These are phyloP conservation scores for Chaetophractus vellerosus DNA, from an alignment of 2,797 vertebrate species.

Conservation along the genomic window DNA sequence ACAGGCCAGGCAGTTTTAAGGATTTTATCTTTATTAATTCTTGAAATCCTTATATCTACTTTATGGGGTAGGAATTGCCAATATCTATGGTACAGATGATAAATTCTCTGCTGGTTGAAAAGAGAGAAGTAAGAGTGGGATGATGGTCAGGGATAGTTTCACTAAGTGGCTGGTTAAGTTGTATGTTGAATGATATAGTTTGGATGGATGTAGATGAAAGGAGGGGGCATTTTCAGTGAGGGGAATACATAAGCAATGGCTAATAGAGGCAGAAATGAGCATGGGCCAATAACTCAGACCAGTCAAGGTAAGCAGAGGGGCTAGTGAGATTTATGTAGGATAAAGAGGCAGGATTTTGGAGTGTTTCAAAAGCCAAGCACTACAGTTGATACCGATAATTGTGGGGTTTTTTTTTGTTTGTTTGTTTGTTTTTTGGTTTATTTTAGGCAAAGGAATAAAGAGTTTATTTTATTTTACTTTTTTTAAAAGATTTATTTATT, in stretches of 20 bases:
- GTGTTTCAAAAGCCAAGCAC: not conserved
- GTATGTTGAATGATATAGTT: not conserved
- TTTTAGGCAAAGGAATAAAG: too few species aligned
- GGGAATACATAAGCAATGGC: not conserved
- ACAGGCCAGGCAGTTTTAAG: not conserved
- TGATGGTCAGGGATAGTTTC: not conserved
- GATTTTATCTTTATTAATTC: constrained; percentile 30
- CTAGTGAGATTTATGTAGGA: not conserved
- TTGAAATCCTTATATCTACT: constrained; percentile 2
- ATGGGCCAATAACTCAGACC: not conserved
- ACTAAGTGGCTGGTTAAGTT: constrained; percentile 6
- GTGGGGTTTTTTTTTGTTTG: not conserved
- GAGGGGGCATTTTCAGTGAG: constrained; percentile 3
- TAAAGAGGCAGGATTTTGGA: not conserved
- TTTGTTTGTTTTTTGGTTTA: too few species aligned
- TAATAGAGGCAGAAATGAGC: not conserved
- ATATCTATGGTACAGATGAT: not conserved
- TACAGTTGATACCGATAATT: not conserved
- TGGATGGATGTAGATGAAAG: not conserved
- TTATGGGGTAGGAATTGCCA: not conserved
- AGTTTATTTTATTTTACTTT: too few species aligned
- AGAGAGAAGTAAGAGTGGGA: constrained; percentile 3
- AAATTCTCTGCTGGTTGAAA: not conserved
- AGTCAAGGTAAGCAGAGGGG: not conserved
- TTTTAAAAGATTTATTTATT: too few species aligned